phyloP scores from a whole-genome alignment of 1,140 invertebrate species.

The Aphelenchoides besseyi region DNA sequence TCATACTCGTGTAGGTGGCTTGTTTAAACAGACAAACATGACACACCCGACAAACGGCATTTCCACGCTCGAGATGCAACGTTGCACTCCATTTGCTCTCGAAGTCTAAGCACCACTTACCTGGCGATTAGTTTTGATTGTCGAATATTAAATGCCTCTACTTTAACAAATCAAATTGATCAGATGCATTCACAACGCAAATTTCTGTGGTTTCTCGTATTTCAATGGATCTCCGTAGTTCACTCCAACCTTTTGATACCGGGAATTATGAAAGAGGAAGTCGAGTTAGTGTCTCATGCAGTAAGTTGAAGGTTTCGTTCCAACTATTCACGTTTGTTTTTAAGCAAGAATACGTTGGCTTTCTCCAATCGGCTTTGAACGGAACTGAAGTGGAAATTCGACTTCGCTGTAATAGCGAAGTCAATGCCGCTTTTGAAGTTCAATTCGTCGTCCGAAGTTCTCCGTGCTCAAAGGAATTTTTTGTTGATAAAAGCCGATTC shows the following conservation, averaged over 20 bases:
- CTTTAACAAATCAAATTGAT: no score
- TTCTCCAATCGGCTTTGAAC: slow-evolving; percentile 59
- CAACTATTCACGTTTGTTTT: slow-evolving; percentile 23
- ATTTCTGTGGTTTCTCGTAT: background rate
- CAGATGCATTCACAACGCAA: no score
- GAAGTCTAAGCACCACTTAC: no score
- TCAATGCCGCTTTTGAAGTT: slow-evolving; percentile 42
- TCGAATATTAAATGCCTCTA: no score
- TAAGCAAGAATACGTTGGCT: slow-evolving; percentile 58
- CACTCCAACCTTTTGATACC: slow-evolving; percentile 42
- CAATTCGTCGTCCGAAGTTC: slow-evolving; percentile 59
- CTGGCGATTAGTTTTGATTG: no score
- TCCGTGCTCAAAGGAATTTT: slow-evolving; percentile 61
- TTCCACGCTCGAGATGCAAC: no score
- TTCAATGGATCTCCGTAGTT: background rate
- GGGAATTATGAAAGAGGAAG: slow-evolving; percentile 45
- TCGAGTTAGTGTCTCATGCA: slow-evolving; percentile 33
- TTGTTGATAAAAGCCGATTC: slow-evolving; percentile 40
- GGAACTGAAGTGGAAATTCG: slow-evolving; percentile 59
- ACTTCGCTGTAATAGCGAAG: slow-evolving; percentile 34
- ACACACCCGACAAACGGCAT: no score
- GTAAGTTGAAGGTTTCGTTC: slow-evolving; percentile 29
- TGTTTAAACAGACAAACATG: no score
- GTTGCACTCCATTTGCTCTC: no score
- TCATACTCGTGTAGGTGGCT: no score